Conservation (phyloP, 2,797 vertebrate species). For the Liparis tanakae region DNA sequence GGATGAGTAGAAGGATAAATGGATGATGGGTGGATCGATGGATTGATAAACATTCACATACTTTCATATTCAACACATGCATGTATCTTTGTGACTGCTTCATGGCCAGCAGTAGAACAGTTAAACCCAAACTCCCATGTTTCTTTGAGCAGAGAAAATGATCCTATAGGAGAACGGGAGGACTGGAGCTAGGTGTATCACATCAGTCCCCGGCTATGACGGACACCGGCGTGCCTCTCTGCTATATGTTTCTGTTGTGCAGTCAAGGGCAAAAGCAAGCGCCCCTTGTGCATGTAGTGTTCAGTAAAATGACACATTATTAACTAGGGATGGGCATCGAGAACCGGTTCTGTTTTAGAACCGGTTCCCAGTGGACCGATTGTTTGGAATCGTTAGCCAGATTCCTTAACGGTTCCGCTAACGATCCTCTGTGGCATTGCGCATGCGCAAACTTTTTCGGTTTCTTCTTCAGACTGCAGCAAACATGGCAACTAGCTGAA, state of each 20-base stretch:
- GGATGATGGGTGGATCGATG: neutral
- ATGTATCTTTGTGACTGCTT: neutral
- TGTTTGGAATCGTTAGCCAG: no score
- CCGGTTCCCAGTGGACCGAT: no score
- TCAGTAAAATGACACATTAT: slow-evolving; percentile 18
- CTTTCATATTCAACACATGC: neutral
- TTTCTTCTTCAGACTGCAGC: no score
- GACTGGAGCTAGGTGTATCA: neutral
- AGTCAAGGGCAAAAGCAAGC: slow-evolving; percentile 18
- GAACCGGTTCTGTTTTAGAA: no score
- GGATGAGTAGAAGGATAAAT: neutral
- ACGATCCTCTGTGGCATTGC: no score
- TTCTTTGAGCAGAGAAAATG: neutral
- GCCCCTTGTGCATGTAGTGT: slow-evolving; percentile 2
- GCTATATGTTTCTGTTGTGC: neutral
- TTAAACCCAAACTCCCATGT: neutral
- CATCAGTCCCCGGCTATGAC: neutral
- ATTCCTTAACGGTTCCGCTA: no score
- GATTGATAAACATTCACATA: neutral
- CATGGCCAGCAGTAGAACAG: neutral
- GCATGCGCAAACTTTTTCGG: no score
- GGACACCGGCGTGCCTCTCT: neutral
- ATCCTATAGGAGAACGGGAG: neutral
- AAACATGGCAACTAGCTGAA: no score
- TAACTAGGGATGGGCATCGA: no score